These are phyloP conservation scores for Anthrax anthrax DNA, from an alignment of 2,888 invertebrate genomes.

Conservation along the genomic window DNA sequence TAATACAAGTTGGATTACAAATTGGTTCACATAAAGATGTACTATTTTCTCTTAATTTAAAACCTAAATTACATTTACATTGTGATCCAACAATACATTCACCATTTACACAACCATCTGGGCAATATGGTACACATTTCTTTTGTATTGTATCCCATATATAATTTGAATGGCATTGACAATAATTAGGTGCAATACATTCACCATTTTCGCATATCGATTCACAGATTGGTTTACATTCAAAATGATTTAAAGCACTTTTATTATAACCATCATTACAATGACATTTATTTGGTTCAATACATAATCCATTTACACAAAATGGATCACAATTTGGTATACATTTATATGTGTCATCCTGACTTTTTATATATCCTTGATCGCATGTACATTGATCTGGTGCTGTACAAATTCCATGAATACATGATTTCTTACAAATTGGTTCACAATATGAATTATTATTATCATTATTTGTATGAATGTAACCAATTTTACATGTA, in stretches of 20 bases:
- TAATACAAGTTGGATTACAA: slow-evolving; percentile 26
- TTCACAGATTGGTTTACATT: neutral
- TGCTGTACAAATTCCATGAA: slow-evolving; percentile 30
- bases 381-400: slow-evolving; percentile 14
- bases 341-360: slow-evolving; percentile 5
- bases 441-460: slow-evolving; percentile 23
- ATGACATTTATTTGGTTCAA: slow-evolving; percentile 2
- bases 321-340: slow-evolving; percentile 4
- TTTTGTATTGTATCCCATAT: neutral
- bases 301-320: slow-evolving; percentile 7
- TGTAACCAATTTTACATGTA: slow-evolving; percentile 18
- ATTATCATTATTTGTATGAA: slow-evolving; percentile 15
- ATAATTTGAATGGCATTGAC: neutral
- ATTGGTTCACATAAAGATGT: slow-evolving; percentile 22
- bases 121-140: slow-evolving; percentile 33
- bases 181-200: slow-evolving; percentile 12
- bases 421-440: slow-evolving; percentile 17
- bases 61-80: slow-evolving; percentile 12
- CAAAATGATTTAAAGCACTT: neutral
- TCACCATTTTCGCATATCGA: slow-evolving; percentile 9
- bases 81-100: slow-evolving; percentile 16
- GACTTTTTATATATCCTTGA: slow-evolving; percentile 7
- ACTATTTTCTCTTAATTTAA: slow-evolving; percentile 19
- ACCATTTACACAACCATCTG: slow-evolving; percentile 37
- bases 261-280: neutral